Percentiles rank a stretch among this genome's conserved stretches.
phyloP scores from a whole-genome alignment of 2,888 invertebrate genomes.

The Tipula vernalis region DNA sequence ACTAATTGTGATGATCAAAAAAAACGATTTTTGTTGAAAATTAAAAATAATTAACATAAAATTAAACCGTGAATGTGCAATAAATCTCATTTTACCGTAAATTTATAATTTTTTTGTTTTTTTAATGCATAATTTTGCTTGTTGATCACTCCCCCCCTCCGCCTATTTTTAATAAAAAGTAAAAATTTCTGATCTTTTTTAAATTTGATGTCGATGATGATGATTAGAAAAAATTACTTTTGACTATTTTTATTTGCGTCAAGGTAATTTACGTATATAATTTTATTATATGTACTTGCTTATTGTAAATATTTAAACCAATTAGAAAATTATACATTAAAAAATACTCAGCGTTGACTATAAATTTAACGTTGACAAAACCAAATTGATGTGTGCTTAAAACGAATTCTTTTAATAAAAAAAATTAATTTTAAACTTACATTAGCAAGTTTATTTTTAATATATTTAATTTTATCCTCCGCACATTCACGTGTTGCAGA shows the following conservation, averaged over 20 bases:
- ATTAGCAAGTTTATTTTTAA: conserved; percentile 58
- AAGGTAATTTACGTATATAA: background rate
- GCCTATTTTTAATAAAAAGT: background rate
- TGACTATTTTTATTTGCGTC: background rate
- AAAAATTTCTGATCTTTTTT: background rate
- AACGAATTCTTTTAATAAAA: background rate
- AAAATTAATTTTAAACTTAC: conserved; percentile 41
- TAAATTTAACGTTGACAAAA: background rate
- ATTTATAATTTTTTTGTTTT: background rate
- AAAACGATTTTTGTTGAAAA: background rate
- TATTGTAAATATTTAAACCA: background rate
- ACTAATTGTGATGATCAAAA: background rate
- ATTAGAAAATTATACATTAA: background rate
- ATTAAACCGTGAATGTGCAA: background rate
- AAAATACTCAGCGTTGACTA: background rate
- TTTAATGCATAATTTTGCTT: background rate
- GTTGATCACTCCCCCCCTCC: background rate
- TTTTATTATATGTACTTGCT: background rate
- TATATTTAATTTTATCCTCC: conserved; percentile 60
- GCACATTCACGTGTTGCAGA: conserved; percentile 58
- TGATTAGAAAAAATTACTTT: background rate
- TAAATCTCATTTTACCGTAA: background rate
- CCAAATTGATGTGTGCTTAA: background rate
- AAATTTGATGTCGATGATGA: background rate
- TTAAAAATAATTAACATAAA: background rate